Evolutionary conservation across 2,113 vertebrate species (phyloP).

Genomic region (Abramis brama): DNA sequence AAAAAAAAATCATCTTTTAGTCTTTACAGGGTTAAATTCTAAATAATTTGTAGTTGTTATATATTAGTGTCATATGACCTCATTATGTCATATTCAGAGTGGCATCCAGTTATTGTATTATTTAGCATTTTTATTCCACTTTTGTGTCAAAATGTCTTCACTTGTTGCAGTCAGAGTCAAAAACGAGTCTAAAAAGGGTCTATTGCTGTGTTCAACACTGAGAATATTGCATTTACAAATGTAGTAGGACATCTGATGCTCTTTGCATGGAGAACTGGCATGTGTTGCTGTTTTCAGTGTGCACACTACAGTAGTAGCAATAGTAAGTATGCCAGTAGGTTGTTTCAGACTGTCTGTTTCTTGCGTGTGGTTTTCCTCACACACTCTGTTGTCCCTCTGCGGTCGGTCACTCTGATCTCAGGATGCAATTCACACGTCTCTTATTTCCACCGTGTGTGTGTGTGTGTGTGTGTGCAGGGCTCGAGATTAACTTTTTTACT

Average conservation of each 20-base stretch:
- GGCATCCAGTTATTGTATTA: not conserved
- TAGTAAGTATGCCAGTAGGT: not conserved
- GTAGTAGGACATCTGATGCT: not conserved
- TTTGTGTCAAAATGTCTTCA: not conserved
- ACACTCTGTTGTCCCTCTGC: not conserved
- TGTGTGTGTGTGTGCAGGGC: too few species aligned
- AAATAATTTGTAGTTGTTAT: not conserved
- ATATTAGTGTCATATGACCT: not conserved
- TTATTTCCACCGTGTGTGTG: not conserved
- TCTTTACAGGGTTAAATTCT: not conserved
- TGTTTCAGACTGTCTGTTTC: not conserved
- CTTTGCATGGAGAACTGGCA: not conserved
- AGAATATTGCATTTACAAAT: too few species aligned
- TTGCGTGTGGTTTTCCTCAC: not conserved
- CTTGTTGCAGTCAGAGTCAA: not conserved
- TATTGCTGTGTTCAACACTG: too few species aligned
- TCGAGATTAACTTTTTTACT: too few species aligned
- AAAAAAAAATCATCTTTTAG: too few species aligned
- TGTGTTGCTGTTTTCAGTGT: not conserved
- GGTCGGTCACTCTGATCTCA: constrained; percentile 49
- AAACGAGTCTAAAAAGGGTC: too few species aligned
- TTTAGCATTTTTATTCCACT: not conserved
- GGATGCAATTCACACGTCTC: constrained; percentile 4
- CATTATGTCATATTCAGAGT: too few species aligned
- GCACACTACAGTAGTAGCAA: not conserved